These are phyloP conservation scores for Macrochelys suwanniensis DNA, from an alignment of 2,797 vertebrate species.

Conservation along the genomic window DNA sequence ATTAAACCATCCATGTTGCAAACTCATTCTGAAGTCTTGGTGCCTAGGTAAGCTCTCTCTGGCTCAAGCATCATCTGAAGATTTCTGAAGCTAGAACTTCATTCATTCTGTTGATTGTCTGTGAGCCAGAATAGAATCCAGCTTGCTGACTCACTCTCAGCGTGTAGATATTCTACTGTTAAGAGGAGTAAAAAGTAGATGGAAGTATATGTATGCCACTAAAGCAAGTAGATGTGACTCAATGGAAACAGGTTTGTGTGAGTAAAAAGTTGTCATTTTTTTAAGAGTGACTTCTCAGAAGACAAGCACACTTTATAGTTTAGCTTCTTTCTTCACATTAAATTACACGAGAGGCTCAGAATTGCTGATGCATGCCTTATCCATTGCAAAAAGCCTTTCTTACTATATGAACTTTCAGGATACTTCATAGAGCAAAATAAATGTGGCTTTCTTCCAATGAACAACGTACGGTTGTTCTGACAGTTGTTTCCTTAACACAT, in stretches of 20 bases:
- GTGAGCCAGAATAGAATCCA: neutral
- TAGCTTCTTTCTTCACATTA: neutral
- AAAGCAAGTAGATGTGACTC: neutral
- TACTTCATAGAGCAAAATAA: neutral
- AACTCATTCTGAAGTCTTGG: neutral
- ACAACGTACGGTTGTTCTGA: neutral
- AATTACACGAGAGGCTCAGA: neutral
- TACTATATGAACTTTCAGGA: neutral
- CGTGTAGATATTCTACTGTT: neutral
- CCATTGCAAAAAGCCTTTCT: neutral
- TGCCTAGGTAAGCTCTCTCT: neutral
- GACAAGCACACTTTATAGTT: neutral
- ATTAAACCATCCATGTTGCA: neutral
- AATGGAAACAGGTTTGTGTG: neutral
- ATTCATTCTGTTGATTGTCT: conserved; percentile 11
- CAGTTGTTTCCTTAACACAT: neutral
- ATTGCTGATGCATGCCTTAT: neutral
- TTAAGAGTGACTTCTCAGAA: neutral
- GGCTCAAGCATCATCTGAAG: neutral
- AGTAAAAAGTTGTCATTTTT: neutral
- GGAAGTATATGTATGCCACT: neutral
- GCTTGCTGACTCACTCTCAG: neutral
- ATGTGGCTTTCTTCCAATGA: neutral
- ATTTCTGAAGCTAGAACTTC: neutral
- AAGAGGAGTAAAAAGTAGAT: neutral